Evolutionary conservation across 2,888 invertebrate species (phyloP).

Genomic region (Aspidapion aeneum): DNA sequence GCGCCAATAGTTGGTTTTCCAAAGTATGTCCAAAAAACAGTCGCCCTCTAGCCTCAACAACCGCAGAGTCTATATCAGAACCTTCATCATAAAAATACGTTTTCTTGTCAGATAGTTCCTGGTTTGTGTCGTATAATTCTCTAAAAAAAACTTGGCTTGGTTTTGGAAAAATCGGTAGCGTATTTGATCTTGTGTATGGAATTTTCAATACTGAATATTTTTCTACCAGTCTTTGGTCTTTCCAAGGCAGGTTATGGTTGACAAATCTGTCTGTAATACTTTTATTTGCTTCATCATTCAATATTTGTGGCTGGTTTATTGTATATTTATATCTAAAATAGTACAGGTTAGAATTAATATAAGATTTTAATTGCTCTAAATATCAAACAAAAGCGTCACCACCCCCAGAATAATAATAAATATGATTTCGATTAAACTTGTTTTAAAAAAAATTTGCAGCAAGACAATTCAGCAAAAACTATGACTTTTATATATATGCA

Average conservation of each 20-base stretch:
- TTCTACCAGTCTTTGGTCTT: conserved; percentile 27
- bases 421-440: no score
- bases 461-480: no score
- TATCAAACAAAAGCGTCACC: no score
- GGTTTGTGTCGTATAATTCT: conserved; percentile 8
- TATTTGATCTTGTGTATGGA: conserved; percentile 29
- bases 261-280: not conserved
- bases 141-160: conserved; percentile 14
- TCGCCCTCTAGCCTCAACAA: conserved; percentile 14
- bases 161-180: conserved; percentile 25
- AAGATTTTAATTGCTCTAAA: no score
- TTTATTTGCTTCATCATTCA: not conserved
- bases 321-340: not conserved
- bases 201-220: conserved; percentile 31
- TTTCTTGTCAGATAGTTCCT: conserved; percentile 25
- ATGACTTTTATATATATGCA: no score
- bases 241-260: conserved; percentile 13
- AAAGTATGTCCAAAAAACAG: conserved; percentile 11
- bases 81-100: conserved; percentile 33
- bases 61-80: conserved; percentile 29
- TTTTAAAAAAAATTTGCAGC: no score
- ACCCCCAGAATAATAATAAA: no score
- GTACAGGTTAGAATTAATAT: no score
- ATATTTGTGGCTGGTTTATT: not conserved
- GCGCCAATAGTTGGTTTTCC: not conserved